Conservation (phyloP, 2,113 vertebrate species). For the Azemiops feae region DNA sequence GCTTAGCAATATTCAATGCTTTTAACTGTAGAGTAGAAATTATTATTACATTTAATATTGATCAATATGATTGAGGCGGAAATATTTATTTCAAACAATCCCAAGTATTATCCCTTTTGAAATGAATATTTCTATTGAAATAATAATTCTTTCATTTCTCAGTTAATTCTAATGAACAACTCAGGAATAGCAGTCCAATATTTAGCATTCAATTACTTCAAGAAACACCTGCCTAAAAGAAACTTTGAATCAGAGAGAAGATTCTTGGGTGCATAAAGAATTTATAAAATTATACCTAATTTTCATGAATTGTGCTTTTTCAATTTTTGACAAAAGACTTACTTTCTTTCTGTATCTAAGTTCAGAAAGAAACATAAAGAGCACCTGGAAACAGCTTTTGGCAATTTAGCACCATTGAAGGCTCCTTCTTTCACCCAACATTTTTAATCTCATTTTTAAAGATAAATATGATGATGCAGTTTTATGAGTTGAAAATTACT, state of each 20-base stretch:
- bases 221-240: constrained; percentile 9
- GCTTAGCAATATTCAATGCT: not conserved
- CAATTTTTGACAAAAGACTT: fast-evolving
- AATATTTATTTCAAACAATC: constrained; percentile 23
- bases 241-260: constrained; percentile 12
- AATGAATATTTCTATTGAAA: constrained; percentile 1
- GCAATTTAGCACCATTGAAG: not conserved
- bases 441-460: not conserved
- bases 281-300: not conserved
- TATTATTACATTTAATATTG: not conserved
- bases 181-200: not conserved
- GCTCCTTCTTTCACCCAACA: not conserved
- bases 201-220: constrained; percentile 26
- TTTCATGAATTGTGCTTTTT: not conserved
- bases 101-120: not conserved
- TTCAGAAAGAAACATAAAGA: not conserved
- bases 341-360: not conserved
- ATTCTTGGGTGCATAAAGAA: constrained; percentile 10
- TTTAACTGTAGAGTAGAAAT: constrained; percentile 28
- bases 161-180: constrained; percentile 36
- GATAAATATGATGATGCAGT: not conserved
- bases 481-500: not conserved
- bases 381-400: not conserved
- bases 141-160: constrained; percentile 21
- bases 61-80: not conserved